A percentile compares a stretch with the other conserved stretches of the same genome.
phyloP scores from a whole-genome alignment of 2,888 invertebrate species.

The Buathra laborator region DNA sequence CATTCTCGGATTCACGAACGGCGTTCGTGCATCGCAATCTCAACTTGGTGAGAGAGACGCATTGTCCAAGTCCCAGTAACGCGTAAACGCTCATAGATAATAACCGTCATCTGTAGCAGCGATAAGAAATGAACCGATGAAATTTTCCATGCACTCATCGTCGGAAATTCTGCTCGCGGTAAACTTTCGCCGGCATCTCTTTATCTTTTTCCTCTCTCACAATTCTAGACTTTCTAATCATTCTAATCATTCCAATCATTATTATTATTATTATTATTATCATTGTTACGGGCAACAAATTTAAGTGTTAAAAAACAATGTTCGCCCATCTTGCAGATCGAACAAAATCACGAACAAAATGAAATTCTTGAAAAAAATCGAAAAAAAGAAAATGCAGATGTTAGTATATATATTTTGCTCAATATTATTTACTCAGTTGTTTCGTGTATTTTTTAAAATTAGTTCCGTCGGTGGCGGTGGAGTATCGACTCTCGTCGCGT shows the following conservation, averaged over 20 bases:
- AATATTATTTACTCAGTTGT: background rate
- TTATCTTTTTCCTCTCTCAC: background rate
- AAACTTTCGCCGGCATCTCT: slow-evolving; percentile 49
- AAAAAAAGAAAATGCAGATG: too few species aligned
- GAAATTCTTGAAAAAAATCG: too few species aligned
- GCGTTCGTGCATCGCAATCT: background rate
- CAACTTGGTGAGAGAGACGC: slow-evolving; percentile 41
- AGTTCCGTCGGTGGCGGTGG: slow-evolving; percentile 87
- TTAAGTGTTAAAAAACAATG: too few species aligned
- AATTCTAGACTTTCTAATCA: slow-evolving; percentile 40
- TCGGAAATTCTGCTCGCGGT: slow-evolving; percentile 51
- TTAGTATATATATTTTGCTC: too few species aligned
- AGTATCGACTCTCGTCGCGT: slow-evolving; percentile 88
- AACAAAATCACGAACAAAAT: too few species aligned
- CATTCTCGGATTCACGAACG: slow-evolving; percentile 21
- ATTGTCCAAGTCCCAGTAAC: slow-evolving; percentile 67
- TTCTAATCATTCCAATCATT: too few species aligned
- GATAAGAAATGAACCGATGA: slow-evolving; percentile 67
- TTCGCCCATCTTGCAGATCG: too few species aligned
- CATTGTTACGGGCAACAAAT: too few species aligned
- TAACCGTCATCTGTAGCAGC: slow-evolving; percentile 61
- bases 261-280: too few species aligned
- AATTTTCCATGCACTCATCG: slow-evolving; percentile 67
- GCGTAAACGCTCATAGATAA: slow-evolving; percentile 61
- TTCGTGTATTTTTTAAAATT: slow-evolving; percentile 58